Percentiles rank a stretch among this genome's conserved stretches.
Conservation (phyloP, 2,888 invertebrate genomes). For the Coelopa pilipes region DNA sequence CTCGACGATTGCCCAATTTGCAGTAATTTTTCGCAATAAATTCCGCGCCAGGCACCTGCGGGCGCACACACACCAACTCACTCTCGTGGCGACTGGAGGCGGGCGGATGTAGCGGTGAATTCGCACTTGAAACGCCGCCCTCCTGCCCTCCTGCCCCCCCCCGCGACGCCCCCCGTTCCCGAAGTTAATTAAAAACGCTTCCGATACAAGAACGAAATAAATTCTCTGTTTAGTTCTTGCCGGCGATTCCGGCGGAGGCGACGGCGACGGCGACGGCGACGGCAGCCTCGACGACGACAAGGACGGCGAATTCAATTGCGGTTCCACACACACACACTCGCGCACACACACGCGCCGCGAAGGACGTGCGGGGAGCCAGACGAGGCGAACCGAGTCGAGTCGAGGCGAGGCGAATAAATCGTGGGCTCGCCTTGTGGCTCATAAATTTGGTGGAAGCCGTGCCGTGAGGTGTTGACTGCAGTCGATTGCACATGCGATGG, state of each 20-base stretch:
- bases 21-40: constrained; percentile 9
- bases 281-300: neutral
- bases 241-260: neutral
- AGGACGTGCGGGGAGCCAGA: too few relatives aligned
- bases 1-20: constrained; percentile 5
- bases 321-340: too few relatives aligned
- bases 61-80: neutral
- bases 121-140: neutral
- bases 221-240: constrained; percentile 24
- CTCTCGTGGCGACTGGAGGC: too few relatives aligned
- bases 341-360: too few relatives aligned
- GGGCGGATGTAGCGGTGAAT: neutral
- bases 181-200: constrained; percentile 34
- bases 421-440: constrained; percentile 23
- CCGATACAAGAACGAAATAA: constrained; percentile 30
- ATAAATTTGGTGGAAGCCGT: constrained; percentile 22
- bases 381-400: too few relatives aligned
- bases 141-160: neutral
- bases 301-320: too few relatives aligned
- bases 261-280: constrained; percentile 6
- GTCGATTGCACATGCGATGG: constrained; percentile 22
- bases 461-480: constrained; percentile 32
- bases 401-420: neutral
- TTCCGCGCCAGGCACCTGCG: neutral
- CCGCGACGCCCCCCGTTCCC: constrained; percentile 13